phyloP scores from a whole-genome alignment of 2,797 vertebrate species.

The Tragopan temminckii region DNA sequence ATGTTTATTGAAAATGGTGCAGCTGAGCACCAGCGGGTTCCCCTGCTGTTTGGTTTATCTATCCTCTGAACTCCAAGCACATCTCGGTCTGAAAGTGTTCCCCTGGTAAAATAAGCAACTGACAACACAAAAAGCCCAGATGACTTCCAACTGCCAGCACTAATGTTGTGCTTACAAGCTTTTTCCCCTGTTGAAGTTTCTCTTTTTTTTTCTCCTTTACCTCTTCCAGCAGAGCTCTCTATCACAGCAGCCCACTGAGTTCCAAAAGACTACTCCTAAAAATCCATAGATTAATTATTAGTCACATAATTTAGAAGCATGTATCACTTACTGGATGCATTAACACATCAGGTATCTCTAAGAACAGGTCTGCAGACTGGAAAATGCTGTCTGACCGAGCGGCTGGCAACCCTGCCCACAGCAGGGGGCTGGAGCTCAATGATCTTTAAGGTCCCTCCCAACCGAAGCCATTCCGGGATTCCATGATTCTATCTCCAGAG shows the following conservation, averaged over 20 bases:
- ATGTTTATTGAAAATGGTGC: slow-evolving; percentile 27
- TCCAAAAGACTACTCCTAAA: background rate
- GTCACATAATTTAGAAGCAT: background rate
- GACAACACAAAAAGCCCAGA: slow-evolving; percentile 1
- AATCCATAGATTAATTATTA: background rate
- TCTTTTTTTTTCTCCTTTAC: background rate
- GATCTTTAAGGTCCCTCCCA: too few relatives aligned
- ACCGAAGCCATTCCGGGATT: too few relatives aligned
- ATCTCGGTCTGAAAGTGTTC: background rate
- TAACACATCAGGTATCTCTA: background rate
- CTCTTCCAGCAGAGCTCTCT: background rate
- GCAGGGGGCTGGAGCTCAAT: too few relatives aligned
- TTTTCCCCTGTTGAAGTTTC: background rate
- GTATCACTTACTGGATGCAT: background rate
- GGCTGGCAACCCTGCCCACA: too few relatives aligned
- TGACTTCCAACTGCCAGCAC: background rate
- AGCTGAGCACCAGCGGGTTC: slow-evolving; percentile 47
- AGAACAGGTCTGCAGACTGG: background rate
- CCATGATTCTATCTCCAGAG: background rate
- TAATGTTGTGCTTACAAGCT: background rate
- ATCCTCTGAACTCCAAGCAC: background rate
- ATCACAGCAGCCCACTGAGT: background rate
- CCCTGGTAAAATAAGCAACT: slow-evolving; percentile 25
- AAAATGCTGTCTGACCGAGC: background rate
- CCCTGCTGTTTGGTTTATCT: background rate